Percentiles rank a stretch among this genome's conserved stretches.
Evolutionary conservation across 1,140 invertebrate species (phyloP).

Genomic region (Tigriopus japonicus): DNA sequence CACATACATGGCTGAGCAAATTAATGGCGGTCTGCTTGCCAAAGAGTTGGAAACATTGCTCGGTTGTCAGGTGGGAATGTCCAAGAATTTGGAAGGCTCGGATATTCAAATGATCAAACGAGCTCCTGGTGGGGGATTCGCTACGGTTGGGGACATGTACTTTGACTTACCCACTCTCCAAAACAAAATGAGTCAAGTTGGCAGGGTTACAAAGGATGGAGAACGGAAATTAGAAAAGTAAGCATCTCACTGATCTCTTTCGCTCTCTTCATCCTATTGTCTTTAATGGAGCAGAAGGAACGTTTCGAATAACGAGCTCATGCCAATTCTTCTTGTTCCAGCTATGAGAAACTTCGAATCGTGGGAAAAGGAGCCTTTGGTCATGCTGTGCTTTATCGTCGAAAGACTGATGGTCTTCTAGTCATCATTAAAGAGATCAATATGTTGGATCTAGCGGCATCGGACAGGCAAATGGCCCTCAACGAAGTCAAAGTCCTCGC

Average conservation of each 20-base stretch:
- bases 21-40: constrained; percentile 21
- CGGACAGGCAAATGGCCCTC: constrained; percentile 46
- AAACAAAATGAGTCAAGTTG: constrained; percentile 16
- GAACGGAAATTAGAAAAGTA: constrained; percentile 19
- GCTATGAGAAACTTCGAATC: constrained; percentile 38
- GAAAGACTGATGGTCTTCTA: constrained; percentile 39
- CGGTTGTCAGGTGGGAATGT: constrained; percentile 4
- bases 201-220: constrained; percentile 21
- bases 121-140: not conserved
- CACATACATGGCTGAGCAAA: constrained; percentile 23
- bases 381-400: constrained; percentile 45
- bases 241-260: no score
- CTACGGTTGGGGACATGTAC: constrained; percentile 29
- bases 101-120: not conserved
- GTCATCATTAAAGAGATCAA: constrained; percentile 59
- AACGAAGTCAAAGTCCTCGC: constrained; percentile 54
- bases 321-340: constrained; percentile 17
- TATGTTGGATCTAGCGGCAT: constrained; percentile 43
- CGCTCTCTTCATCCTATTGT: not conserved
- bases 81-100: constrained; percentile 16
- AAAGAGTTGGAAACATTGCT: constrained; percentile 22
- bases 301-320: not conserved
- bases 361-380: constrained; percentile 53
- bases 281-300: not conserved
- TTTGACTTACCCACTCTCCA: constrained; percentile 28